Conservation (phyloP, 2,888 invertebrate species). For the Ophion obscuratus region DNA sequence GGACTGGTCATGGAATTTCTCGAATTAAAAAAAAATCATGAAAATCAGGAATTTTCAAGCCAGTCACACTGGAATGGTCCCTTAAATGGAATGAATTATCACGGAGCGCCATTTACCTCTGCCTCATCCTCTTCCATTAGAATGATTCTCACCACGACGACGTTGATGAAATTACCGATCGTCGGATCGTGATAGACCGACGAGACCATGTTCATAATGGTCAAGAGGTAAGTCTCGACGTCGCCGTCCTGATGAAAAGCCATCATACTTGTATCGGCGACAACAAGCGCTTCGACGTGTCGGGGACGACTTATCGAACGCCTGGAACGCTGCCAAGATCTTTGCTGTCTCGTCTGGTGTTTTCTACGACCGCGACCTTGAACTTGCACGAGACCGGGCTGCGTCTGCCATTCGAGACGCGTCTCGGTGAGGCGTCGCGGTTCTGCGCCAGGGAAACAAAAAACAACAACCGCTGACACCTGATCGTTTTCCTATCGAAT, state of each 20-base stretch:
- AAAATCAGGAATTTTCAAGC: background rate
- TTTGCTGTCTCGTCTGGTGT: constrained; percentile 67
- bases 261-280: constrained; percentile 95
- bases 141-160: constrained; percentile 94
- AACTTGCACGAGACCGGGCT: constrained; percentile 84
- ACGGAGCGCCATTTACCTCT: constrained; percentile 79
- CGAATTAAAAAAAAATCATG: no score
- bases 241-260: constrained; percentile 93
- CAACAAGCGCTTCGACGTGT: constrained; percentile 94
- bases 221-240: constrained; percentile 93
- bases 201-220: constrained; percentile 97
- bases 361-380: constrained; percentile 83
- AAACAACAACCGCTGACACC: background rate
- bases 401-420: constrained; percentile 87
- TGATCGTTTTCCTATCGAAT: background rate
- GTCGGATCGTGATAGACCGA: constrained; percentile 94
- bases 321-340: constrained; percentile 77
- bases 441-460: constrained; percentile 71
- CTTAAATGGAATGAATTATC: no score
- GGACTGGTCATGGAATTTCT: no score
- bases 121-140: constrained; percentile 89
- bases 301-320: constrained; percentile 91
- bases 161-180: constrained; percentile 95
- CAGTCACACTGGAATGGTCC: background rate
- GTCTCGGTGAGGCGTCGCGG: constrained; percentile 81